Evolutionary conservation across 2,888 invertebrate species (phyloP).

Genomic region (Agrochola macilenta): DNA sequence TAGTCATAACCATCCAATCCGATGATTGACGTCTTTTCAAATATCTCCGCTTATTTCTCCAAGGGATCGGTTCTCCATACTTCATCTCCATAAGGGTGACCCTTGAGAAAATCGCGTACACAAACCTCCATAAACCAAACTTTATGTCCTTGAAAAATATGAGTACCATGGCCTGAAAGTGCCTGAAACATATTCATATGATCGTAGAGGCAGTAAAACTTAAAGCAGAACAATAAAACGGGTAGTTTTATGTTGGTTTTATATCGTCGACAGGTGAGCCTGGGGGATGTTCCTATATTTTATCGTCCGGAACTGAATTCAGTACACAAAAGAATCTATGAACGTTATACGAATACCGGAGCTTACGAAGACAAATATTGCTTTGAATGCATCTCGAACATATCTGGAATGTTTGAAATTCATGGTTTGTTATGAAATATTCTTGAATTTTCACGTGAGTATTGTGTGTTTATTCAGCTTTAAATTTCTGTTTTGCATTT

Average conservation of each 20-base stretch:
- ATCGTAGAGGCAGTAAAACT: conserved; percentile 78
- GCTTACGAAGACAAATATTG: conserved; percentile 69
- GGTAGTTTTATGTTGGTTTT: conserved; percentile 83
- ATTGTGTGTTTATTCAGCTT: conserved; percentile 11
- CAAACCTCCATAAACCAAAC: conserved; percentile 55
- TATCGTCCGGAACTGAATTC: conserved; percentile 70
- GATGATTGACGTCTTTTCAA: conserved; percentile 44
- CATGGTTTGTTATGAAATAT: conserved; percentile 40
- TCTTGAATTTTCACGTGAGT: conserved; percentile 9
- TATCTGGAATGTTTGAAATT: conserved; percentile 46
- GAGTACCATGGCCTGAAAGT: conserved; percentile 52
- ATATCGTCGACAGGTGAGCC: conserved; percentile 82
- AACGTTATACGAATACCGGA: conserved; percentile 53
- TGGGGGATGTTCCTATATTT: conserved; percentile 69
- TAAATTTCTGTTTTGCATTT: conserved; percentile 1
- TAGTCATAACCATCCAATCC: conserved; percentile 25
- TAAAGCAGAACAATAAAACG: conserved; percentile 80
- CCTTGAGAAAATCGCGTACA: conserved; percentile 49
- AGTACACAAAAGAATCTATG: conserved; percentile 63
- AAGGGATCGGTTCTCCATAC: conserved; percentile 51
- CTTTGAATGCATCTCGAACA: conserved; percentile 49
- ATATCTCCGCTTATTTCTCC: conserved; percentile 52
- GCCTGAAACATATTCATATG: conserved; percentile 75
- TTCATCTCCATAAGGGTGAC: conserved; percentile 47
- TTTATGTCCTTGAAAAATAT: conserved; percentile 67